Conservation (phyloP, 2,113 vertebrate genomes). For the Sinocyclocheilus maitianheensis region DNA sequence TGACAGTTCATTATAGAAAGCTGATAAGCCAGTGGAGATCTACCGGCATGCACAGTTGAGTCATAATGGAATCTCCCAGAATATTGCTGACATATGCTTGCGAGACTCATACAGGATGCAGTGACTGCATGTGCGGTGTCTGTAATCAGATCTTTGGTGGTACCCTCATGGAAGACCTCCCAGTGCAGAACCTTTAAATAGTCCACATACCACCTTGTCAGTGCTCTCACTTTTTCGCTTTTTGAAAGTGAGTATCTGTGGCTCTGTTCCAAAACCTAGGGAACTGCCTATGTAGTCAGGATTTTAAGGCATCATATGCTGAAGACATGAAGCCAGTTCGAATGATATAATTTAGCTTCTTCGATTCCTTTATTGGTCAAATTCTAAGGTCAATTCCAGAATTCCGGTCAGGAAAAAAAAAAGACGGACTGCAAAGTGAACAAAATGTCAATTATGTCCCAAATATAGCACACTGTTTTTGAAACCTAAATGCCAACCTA, state of each 20-base stretch:
- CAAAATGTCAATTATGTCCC: not conserved
- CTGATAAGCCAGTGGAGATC: constrained; percentile 36
- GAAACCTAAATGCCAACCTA: not conserved
- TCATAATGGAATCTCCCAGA: constrained; percentile 22
- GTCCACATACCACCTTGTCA: not conserved
- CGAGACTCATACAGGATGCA: not conserved
- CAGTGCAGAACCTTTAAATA: constrained; percentile 8
- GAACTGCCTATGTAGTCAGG: not conserved
- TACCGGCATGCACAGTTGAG: constrained; percentile 40
- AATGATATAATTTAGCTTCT: not conserved
- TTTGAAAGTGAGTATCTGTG: not conserved
- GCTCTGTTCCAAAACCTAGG: constrained; percentile 1
- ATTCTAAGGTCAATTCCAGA: too few relatives aligned
- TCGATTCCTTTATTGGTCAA: too few relatives aligned
- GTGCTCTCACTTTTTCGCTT: constrained; percentile 21
- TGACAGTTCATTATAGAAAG: constrained; percentile 41
- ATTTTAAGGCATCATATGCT: not conserved
- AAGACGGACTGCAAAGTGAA: not conserved
- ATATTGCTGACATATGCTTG: constrained; percentile 16
- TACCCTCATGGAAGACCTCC: constrained; percentile 42
- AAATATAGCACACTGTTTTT: not conserved
- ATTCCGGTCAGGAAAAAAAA: not conserved
- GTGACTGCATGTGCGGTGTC: constrained; percentile 6
- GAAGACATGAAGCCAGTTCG: not conserved
- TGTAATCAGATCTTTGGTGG: constrained; percentile 39